Percentiles rank a stretch among this genome's conserved stretches.
phyloP scores from a whole-genome alignment of 2,888 invertebrate species.

The Salticus scenicus region DNA sequence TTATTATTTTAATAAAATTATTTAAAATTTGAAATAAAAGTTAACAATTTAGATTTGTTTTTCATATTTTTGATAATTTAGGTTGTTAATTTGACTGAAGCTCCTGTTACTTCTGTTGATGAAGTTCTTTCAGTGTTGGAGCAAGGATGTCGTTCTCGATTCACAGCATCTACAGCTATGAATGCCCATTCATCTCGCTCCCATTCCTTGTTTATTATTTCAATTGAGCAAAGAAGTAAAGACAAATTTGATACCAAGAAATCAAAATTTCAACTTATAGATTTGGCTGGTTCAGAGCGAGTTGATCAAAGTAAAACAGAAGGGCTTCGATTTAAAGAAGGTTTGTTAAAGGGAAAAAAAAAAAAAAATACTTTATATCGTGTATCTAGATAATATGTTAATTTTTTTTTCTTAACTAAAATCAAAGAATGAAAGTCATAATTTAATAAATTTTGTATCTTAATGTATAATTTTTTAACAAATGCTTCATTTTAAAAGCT shows the following conservation, averaged over 20 bases:
- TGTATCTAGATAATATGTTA: not conserved
- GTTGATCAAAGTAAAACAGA: slow-evolving; percentile 26
- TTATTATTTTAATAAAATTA: no score
- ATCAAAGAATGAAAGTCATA: no score
- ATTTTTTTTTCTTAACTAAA: not conserved
- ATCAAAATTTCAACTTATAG: slow-evolving; percentile 41
- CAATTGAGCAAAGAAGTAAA: slow-evolving; percentile 30
- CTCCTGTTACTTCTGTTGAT: slow-evolving; percentile 6
- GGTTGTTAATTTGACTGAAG: slow-evolving; percentile 33
- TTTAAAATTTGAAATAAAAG: no score
- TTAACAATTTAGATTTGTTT: no score
- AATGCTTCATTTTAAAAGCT: no score
- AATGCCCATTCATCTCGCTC: slow-evolving; percentile 34
- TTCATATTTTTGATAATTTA: not conserved
- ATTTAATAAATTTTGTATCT: no score
- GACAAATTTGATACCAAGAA: slow-evolving; percentile 1
- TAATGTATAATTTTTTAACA: no score
- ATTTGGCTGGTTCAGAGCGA: slow-evolving; percentile 48
- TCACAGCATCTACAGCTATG: slow-evolving; percentile 35
- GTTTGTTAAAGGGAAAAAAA: no score
- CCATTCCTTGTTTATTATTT: slow-evolving; percentile 34
- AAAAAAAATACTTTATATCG: no score
- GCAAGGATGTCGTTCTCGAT: slow-evolving; percentile 26
- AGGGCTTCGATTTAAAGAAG: slow-evolving; percentile 38
- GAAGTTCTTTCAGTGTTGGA: slow-evolving; percentile 23